Base-by-base conservation (phyloP, 1,140 invertebrate species). In the Palaemon carinicauda region DNA sequence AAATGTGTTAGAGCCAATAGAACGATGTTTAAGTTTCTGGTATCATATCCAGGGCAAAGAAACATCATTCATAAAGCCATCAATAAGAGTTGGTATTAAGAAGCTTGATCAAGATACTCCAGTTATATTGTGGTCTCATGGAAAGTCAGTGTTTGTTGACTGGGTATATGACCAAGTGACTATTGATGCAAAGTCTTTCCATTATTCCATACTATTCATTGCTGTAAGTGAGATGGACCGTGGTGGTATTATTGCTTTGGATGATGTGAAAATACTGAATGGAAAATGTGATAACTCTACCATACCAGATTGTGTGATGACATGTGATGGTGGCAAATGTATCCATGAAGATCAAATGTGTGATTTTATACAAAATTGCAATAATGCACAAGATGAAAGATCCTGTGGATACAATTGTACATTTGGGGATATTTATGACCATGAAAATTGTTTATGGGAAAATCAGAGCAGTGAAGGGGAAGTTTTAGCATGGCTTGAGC, bases 351-450 rank as follows among this genome's bases (percentile, higher is more conserved):
- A 73, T 33, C 84, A 86, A n/a, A 81, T 87, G 29, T 87, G 85
- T 52, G 65, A 87, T 50, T 87, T 87, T 27, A 78, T 87, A 7
- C 73, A 65, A 24, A 80, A 87, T 5, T 87, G 85, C 75, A 29
- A 29, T 12, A 51, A 78, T 75, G 85, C 69, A 7, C 65, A 82
- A 24, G 85, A 87, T 87, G 85, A 87, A 54, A 24, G 52, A n/a
- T 60, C 81, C 3, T 87, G 85, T 82, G 85, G 85, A 24, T 87
- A 87, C 73, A 87, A 87, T 33, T 87, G 85, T 53, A 87, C 85
- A 19, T 87, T 87, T 82, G 85, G 81, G 24, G 21, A 79, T 51
- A 24, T 29, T n/a, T 1, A 19, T 33, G 51, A 54, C 51, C 29
- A 81, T 15, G 51, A 71, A 52, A 52, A 75, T 29, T 87, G 85